Evolutionary conservation across 2,888 invertebrate genomes (phyloP).

Genomic region (Eustalomyia histrio): DNA sequence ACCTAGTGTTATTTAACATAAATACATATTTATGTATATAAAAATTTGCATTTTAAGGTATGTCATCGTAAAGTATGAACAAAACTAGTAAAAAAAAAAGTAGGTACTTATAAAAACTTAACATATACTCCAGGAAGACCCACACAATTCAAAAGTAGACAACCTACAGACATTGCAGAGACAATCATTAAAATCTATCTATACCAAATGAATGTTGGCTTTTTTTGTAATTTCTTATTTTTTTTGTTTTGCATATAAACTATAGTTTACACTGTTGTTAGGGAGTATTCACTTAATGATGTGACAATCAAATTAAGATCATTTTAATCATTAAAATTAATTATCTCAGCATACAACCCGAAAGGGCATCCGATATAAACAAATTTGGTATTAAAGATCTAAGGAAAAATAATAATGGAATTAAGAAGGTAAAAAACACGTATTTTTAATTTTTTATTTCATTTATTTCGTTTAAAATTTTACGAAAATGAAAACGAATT

Average conservation of each 20-base stretch:
- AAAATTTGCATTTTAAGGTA: conserved; percentile 52
- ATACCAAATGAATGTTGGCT: neutral
- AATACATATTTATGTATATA: conserved; percentile 20
- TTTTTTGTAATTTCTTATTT: neutral
- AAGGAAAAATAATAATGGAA: too few species aligned
- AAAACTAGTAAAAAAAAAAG: conserved; percentile 14
- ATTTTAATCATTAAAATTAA: too few species aligned
- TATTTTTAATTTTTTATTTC: too few species aligned
- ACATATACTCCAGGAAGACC: conserved; percentile 33
- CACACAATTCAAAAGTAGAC: conserved; percentile 45
- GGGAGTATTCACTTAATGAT: neutral
- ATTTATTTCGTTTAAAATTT: too few species aligned
- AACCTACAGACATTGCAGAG: conserved; percentile 43
- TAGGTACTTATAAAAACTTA: neutral
- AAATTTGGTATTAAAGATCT: too few species aligned
- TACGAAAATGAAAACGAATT: too few species aligned
- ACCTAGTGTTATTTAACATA: conserved; percentile 39
- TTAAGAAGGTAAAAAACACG: too few species aligned
- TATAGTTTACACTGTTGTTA: neutral
- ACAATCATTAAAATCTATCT: conserved; percentile 19
- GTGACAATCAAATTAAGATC: too few species aligned
- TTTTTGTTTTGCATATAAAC: neutral
- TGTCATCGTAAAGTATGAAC: conserved; percentile 28
- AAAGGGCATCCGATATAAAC: too few species aligned
- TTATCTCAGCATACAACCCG: too few species aligned